Evolutionary conservation across 2,113 vertebrate species (phyloP).

Genomic region (Rattus norvegicus): DNA sequence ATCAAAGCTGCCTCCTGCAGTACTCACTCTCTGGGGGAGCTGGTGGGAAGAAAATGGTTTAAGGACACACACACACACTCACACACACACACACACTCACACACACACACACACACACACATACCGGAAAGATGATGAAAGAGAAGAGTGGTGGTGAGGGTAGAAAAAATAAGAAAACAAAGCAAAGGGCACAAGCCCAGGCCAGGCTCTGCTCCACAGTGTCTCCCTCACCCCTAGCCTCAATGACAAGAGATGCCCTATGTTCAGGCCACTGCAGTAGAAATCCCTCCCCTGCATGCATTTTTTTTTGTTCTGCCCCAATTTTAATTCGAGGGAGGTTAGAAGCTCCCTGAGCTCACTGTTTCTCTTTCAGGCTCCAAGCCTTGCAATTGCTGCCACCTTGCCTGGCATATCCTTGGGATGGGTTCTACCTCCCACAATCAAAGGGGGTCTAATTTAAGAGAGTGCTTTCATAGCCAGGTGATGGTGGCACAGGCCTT

Average conservation of each 20-base stretch:
- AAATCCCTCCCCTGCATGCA: not conserved
- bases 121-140: not conserved
- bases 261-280: not conserved
- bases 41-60: not conserved
- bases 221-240: not conserved
- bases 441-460: not conserved
- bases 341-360: not conserved
- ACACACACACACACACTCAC: not conserved
- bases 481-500: not conserved
- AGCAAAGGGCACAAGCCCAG: not conserved
- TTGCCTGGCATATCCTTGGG: not conserved
- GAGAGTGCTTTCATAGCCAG: not conserved
- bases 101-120: too few species aligned
- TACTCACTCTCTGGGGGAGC: not conserved
- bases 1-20: slow-evolving; percentile 19
- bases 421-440: not conserved
- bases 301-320: not conserved
- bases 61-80: not conserved
- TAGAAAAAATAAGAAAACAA: rapidly evolving
- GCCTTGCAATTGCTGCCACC: not conserved
- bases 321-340: not conserved
- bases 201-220: not conserved
- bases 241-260: not conserved
- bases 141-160: not conserved
- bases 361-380: not conserved